phyloP scores from a whole-genome alignment of 2,888 invertebrate species.

The Anarsia innoxiella region DNA sequence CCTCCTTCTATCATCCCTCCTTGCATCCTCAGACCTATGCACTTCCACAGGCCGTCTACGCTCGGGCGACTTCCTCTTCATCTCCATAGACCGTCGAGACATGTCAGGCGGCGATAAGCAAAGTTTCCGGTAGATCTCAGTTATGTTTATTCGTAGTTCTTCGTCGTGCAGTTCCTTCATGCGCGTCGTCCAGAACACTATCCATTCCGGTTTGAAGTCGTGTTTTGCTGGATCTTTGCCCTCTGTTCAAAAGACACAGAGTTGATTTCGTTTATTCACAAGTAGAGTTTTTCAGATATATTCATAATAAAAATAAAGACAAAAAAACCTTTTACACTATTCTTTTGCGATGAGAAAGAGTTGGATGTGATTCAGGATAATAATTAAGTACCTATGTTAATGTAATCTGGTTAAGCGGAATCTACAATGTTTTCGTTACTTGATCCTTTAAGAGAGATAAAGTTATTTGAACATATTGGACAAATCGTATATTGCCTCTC shows the following conservation, averaged over 20 bases:
- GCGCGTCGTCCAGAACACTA: constrained; percentile 86
- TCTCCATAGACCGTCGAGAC: constrained; percentile 22
- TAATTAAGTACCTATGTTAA: too few species aligned
- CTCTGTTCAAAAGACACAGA: constrained; percentile 58
- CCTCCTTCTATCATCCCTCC: not conserved
- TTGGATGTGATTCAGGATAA: too few species aligned
- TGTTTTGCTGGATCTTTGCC: constrained; percentile 85
- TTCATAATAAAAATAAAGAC: too few species aligned
- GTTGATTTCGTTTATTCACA: not conserved
- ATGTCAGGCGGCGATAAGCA: constrained; percentile 51
- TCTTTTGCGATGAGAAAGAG: too few species aligned
- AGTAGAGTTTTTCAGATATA: too few species aligned
- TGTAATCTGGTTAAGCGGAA: too few species aligned
- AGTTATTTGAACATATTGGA: too few species aligned
- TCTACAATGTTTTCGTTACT: too few species aligned
- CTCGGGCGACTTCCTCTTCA: constrained; percentile 11
- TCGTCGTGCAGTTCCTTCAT: constrained; percentile 86
- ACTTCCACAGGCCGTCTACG: constrained; percentile 15
- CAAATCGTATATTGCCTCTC: too few species aligned
- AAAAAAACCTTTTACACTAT: too few species aligned
- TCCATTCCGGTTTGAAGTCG: constrained; percentile 94
- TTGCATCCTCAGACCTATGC: not conserved
- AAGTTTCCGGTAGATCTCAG: constrained; percentile 80
- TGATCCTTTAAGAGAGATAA: too few species aligned
- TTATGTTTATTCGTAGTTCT: constrained; percentile 78